Evolutionary conservation across 2,888 invertebrate genomes (phyloP).

Genomic region (Adelphocoris suturalis): DNA sequence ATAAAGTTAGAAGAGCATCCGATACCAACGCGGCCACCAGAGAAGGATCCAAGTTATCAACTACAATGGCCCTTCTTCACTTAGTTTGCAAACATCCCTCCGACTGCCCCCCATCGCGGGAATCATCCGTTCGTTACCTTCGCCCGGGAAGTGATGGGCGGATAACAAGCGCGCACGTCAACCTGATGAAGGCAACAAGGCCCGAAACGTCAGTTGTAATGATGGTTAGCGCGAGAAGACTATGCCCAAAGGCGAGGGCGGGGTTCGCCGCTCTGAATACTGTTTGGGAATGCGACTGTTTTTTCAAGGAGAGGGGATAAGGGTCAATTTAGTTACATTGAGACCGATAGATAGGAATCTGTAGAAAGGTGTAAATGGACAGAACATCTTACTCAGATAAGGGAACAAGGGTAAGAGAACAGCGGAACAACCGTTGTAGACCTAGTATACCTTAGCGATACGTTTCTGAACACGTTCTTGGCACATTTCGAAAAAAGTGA

Average conservation of each 20-base stretch:
- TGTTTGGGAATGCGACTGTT: background rate
- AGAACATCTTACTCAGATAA: background rate
- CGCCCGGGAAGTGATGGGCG: conserved; percentile 45
- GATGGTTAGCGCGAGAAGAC: conserved; percentile 49
- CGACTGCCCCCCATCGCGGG: background rate
- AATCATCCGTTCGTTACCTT: conserved; percentile 44
- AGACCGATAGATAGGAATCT: background rate
- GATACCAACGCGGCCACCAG: conserved; percentile 6
- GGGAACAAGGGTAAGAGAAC: too few species aligned
- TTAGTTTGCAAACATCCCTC: conserved; percentile 48
- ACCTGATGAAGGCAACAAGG: conserved; percentile 56
- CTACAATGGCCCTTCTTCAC: conserved; percentile 47
- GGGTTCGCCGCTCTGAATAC: background rate
- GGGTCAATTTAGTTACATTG: conserved; percentile 15
- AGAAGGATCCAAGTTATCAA: background rate
- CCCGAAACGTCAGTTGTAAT: conserved; percentile 62
- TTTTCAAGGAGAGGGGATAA: background rate
- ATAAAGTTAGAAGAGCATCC: conserved; percentile 33
- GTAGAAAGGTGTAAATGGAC: background rate
- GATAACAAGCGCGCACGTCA: conserved; percentile 57
- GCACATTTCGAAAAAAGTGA: too few species aligned
- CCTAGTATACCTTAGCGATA: too few species aligned
- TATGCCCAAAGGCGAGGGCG: conserved; percentile 37
- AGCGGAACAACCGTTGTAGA: too few species aligned
- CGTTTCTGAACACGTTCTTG: too few species aligned